phyloP scores from a whole-genome alignment of 2,113 vertebrate genomes.

The Chloroceryle aenea region DNA sequence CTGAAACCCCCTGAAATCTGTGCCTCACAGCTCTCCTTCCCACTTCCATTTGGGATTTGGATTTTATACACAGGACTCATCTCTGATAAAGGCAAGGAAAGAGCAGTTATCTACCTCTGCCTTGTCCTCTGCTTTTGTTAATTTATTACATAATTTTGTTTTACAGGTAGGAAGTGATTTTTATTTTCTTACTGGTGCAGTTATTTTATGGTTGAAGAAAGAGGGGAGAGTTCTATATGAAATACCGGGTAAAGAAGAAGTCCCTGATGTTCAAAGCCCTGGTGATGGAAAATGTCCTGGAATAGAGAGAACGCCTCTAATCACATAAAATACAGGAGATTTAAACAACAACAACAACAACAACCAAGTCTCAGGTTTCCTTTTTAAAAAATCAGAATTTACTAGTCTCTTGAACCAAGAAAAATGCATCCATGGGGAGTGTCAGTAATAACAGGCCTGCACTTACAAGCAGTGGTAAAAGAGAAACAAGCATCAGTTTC shows the following conservation, averaged over 20 bases:
- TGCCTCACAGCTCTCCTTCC: neutral
- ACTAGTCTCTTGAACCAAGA: neutral
- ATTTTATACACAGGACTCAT: neutral
- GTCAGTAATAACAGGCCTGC: conserved; percentile 12
- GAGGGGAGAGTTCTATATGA: neutral
- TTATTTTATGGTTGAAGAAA: neutral
- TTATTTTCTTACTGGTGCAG: neutral
- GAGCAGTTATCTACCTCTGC: neutral
- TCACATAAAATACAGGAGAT: neutral
- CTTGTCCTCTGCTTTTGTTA: neutral
- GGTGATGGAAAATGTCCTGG: neutral
- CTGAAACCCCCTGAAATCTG: neutral
- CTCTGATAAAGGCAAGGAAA: neutral
- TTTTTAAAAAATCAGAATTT: neutral
- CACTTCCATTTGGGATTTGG: neutral
- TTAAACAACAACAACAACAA: neutral
- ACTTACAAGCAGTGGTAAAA: neutral
- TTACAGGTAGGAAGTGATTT: neutral
- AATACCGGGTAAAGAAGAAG: neutral
- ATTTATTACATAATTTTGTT: neutral
- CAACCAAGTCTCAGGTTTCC: neutral
- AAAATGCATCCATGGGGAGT: neutral
- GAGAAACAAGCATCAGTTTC: neutral
- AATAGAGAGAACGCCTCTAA: neutral
- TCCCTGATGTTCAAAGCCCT: neutral